phyloP scores from a whole-genome alignment of 2,113 vertebrate genomes.

The Phyllostomus hastatus region DNA sequence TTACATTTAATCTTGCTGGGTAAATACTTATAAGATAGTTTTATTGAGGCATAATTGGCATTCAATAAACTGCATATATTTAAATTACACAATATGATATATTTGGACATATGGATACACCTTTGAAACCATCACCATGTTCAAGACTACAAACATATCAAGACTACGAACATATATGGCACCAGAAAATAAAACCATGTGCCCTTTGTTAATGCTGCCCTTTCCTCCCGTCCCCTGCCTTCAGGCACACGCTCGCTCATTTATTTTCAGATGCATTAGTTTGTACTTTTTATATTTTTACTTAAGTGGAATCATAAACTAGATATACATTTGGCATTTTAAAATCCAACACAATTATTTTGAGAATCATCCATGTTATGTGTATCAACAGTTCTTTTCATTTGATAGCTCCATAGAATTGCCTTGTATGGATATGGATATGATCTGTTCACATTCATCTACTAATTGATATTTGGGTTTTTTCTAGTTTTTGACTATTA shows the following conservation, averaged over 20 bases:
- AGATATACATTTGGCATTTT: not conserved
- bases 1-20: not conserved
- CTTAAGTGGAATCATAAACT: not conserved
- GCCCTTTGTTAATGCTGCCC: not conserved
- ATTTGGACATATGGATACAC: not conserved
- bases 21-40: not conserved
- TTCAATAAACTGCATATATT: not conserved
- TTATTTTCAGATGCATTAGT: not conserved
- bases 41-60: not conserved
- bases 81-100: not conserved
- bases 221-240: not conserved
- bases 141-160: not conserved
- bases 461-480: not conserved
- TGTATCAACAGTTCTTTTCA: not conserved
- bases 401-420: not conserved
- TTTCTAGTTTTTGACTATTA: not conserved
- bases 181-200: not conserved
- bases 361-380: not conserved
- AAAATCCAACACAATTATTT: not conserved
- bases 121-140: not conserved
- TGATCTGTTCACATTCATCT: not conserved
- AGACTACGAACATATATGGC: not conserved
- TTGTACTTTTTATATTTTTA: not conserved
- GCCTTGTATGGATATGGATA: not conserved
- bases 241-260: not conserved